Conservation (phyloP, 2,113 vertebrate genomes). For the Anoplopoma fimbria region DNA sequence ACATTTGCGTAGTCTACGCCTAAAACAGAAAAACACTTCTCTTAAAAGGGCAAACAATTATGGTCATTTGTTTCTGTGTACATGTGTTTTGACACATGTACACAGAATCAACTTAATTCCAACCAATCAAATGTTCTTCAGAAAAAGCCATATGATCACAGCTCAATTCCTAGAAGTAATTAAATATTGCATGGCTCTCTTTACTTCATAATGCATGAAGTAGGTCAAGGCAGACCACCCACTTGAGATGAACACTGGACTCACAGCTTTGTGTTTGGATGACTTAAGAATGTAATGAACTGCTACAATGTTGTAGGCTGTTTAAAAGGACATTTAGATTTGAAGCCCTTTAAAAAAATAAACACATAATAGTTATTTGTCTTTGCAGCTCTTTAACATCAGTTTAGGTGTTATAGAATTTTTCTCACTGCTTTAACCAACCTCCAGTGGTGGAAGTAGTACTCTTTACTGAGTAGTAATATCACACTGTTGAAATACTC, state of each 20-base stretch:
- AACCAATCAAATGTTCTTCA: slow-evolving; percentile 41
- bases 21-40: slow-evolving; percentile 29
- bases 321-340: not conserved
- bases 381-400: not conserved
- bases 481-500: not conserved
- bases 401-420: not conserved
- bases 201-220: slow-evolving; percentile 53
- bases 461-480: too few species aligned
- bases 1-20: slow-evolving; percentile 22
- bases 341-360: not conserved
- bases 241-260: slow-evolving; percentile 9
- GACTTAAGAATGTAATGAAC: slow-evolving; percentile 1
- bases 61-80: slow-evolving; percentile 39
- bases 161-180: slow-evolving; percentile 39
- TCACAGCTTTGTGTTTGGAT: not conserved
- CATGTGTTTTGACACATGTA: slow-evolving; percentile 27
- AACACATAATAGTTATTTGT: not conserved
- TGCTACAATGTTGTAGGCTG: not conserved
- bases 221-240: slow-evolving; percentile 27
- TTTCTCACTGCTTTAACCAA: too few species aligned
- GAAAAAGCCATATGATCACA: slow-evolving; percentile 27
- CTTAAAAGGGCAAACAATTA: slow-evolving; percentile 50
- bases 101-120: slow-evolving; percentile 38
- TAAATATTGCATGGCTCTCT: slow-evolving; percentile 49
- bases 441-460: too few species aligned